phyloP scores from a whole-genome alignment of 23 tunicate genomes.

The Phallusia fumigata region DNA sequence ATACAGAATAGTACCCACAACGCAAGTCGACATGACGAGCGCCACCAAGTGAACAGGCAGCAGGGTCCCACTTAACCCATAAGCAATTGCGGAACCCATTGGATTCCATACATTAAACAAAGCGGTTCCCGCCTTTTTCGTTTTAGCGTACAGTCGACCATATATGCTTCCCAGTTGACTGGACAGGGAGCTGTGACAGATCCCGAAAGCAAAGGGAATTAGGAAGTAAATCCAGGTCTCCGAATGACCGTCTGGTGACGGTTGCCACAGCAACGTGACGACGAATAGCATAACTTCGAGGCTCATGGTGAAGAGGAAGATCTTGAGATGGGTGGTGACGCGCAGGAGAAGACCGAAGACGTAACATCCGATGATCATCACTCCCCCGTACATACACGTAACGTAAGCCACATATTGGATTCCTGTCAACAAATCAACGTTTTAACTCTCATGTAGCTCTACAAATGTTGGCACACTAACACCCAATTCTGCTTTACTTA shows the following conservation, averaged over 20 bases:
- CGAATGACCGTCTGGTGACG: neutral
- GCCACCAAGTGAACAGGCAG: slow-evolving; percentile 53
- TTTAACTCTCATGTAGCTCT: too few relatives aligned
- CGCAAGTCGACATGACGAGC: slow-evolving; percentile 34
- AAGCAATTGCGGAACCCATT: slow-evolving; percentile 63
- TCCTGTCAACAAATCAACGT: too few relatives aligned
- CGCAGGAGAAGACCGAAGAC: slow-evolving; percentile 43
- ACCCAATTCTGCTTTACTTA: too few relatives aligned
- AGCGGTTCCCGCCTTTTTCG: slow-evolving; percentile 61
- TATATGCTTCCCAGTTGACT: slow-evolving; percentile 52
- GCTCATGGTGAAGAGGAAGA: slow-evolving; percentile 33
- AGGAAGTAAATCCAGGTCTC: slow-evolving; percentile 41
- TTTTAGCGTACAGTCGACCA: slow-evolving; percentile 40
- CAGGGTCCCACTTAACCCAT: slow-evolving; percentile 56
- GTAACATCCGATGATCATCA: slow-evolving; percentile 53
- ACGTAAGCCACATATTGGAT: slow-evolving; percentile 68
- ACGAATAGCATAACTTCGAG: slow-evolving; percentile 42
- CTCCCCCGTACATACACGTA: slow-evolving; percentile 54
- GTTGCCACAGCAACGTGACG: slow-evolving; percentile 57
- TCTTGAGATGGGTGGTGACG: slow-evolving; percentile 33
- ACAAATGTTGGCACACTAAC: too few relatives aligned
- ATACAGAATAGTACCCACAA: slow-evolving; percentile 50
- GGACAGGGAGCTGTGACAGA: slow-evolving; percentile 37
- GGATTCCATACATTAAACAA: slow-evolving; percentile 65
- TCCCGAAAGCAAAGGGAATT: slow-evolving; percentile 43